Conservation (phyloP, 2,888 invertebrate species). For the Dynastes tityus region DNA sequence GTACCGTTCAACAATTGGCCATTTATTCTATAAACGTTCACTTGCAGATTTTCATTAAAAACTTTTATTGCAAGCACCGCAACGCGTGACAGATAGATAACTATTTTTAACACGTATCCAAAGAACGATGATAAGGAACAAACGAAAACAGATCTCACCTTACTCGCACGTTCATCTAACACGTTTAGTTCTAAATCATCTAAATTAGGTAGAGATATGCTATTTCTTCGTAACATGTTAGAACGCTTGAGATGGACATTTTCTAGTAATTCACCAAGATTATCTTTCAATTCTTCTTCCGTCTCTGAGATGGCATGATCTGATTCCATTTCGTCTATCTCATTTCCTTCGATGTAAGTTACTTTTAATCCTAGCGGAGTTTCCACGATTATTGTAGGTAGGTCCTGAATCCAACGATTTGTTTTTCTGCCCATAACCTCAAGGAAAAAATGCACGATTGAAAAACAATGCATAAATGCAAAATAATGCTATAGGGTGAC, state of each 20-base stretch:
- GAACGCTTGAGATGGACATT: constrained; percentile 38
- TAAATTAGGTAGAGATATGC: constrained; percentile 83
- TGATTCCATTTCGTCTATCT: neutral
- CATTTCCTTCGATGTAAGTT: constrained; percentile 20
- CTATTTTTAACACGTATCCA: constrained; percentile 26
- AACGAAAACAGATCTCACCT: constrained; percentile 29
- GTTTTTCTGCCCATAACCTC: constrained; percentile 39
- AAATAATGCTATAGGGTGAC: too few species aligned
- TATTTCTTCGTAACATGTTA: constrained; percentile 75
- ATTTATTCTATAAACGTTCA: constrained; percentile 31
- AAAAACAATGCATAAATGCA: neutral
- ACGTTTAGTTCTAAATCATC: constrained; percentile 79
- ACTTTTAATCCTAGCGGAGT: constrained; percentile 46
- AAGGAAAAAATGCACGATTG: constrained; percentile 17
- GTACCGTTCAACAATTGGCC: constrained; percentile 33
- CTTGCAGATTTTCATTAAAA: constrained; percentile 23
- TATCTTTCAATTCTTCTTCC: constrained; percentile 25
- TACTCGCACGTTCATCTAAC: constrained; percentile 55
- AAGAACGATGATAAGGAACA: constrained; percentile 36
- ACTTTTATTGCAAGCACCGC: neutral
- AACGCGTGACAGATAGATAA: constrained; percentile 17
- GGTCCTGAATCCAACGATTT: constrained; percentile 17
- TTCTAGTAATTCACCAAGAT: constrained; percentile 38
- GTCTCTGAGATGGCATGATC: constrained; percentile 1
- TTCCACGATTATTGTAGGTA: constrained; percentile 49